Evolutionary conservation across 2,797 vertebrate species (phyloP), one percentile per base, ranked within the genome.

Genomic region (Periparus ater): DNA sequence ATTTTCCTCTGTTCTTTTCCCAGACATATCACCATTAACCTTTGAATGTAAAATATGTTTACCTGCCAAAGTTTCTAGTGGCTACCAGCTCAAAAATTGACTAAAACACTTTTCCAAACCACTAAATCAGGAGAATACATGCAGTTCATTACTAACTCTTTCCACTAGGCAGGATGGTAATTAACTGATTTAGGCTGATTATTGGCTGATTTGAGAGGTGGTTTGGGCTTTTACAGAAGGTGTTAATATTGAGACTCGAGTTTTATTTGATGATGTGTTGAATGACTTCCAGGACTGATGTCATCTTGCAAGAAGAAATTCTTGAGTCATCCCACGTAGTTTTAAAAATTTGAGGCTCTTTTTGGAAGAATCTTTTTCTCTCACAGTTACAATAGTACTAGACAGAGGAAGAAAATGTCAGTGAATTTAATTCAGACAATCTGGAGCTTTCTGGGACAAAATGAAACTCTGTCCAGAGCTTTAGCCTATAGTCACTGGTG

Each of bases 201-300:
- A 6, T 71, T 45, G 14, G 6, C 42, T 42, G 21, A 22, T 89
- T 51, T 74, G 50, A 85, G 53, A 38, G 7, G 17, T 66, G 36
- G 36, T 63, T 34, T 55, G 27, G 13, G 12, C 11, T 30, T 75
- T 85, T 70, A 58, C 2, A 30, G n/a, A 58, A 73, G 8, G 19
- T 34, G 5, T 70, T 78, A 75, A 19, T 55, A n/a, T 13, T 44
- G 27, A 74, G 21, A 55, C 11, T 38, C 0, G 0, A 17, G 16
- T 38, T 85, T 91, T 60, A 47, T 48, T 47, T 2, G 4, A 32
- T 60, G 12, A n/a, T 1, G 1, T 36, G 26, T 16, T 17, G 19
- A 42, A 72, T 34, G 25, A 40, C 17, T 85, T 74, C 38, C 48
- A 70, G 1, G 3, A 77, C 25, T 53, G 27, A n/a, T 4, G 5